A percentile compares a stretch with the other conserved stretches of the same genome.
These are phyloP conservation scores for Xenopus laevis DNA, from an alignment of 2,113 vertebrate species.

Conservation along the genomic window DNA sequence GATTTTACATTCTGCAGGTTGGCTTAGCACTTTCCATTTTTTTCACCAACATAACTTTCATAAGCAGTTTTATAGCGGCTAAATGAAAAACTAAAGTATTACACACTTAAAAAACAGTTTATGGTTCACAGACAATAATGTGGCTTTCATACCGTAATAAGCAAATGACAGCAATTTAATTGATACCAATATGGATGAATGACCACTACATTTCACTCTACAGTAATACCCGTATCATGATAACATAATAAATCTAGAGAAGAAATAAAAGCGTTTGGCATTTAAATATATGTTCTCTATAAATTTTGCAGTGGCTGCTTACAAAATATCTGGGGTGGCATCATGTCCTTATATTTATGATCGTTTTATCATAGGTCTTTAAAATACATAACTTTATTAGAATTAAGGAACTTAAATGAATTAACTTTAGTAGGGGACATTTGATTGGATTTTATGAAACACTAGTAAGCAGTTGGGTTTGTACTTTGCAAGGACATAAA, in stretches of 20 bases:
- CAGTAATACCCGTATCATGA: slow-evolving; percentile 34
- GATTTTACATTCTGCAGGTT: slow-evolving; percentile 82
- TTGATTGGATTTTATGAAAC: no score
- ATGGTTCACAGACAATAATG: slow-evolving; percentile 81
- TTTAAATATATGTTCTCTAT: slow-evolving; percentile 26
- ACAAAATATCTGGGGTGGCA: slow-evolving; percentile 8
- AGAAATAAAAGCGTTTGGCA: slow-evolving; percentile 27
- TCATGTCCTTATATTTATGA: no score
- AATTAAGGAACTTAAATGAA: no score
- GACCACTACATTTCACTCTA: slow-evolving; percentile 24
- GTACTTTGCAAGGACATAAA: no score
- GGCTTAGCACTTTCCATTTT: slow-evolving; percentile 81
- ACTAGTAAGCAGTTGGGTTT: no score
- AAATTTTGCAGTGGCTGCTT: slow-evolving; percentile 25
- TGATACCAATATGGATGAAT: slow-evolving; percentile 43
- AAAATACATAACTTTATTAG: no score
- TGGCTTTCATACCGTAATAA: slow-evolving; percentile 77
- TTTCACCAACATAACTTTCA: slow-evolving; percentile 77
- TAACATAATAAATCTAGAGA: slow-evolving; percentile 26
- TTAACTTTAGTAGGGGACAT: no score
- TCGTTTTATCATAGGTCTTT: no score
- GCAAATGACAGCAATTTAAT: slow-evolving; percentile 64
- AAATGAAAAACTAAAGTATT: slow-evolving; percentile 85
- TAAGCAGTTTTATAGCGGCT: slow-evolving; percentile 82
- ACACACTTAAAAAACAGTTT: slow-evolving; percentile 73